These are phyloP conservation scores for Daubentonia madagascariensis DNA, from an alignment of 2,113 vertebrate genomes.

Conservation along the genomic window DNA sequence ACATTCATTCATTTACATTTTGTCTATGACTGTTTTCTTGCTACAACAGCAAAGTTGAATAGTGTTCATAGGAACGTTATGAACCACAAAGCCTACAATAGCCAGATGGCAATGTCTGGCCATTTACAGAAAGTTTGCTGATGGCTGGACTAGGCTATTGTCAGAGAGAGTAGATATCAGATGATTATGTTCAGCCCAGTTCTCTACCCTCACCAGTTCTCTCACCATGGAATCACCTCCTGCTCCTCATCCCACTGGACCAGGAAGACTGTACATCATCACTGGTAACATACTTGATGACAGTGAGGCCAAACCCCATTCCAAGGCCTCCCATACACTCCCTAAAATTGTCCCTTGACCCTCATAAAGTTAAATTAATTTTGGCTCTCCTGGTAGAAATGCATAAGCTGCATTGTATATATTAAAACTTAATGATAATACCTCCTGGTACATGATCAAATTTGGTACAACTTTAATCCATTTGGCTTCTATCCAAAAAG, in stretches of 20 bases:
- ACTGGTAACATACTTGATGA: not conserved
- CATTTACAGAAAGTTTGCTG: not conserved
- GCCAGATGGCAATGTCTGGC: not conserved
- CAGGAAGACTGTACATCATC: not conserved
- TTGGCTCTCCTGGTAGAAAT: conserved; percentile 56
- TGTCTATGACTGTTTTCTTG: not conserved
- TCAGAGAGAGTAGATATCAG: not conserved
- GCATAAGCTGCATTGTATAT: conserved; percentile 43
- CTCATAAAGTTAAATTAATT: conserved; percentile 63
- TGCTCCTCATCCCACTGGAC: not conserved
- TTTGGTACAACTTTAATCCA: conserved; percentile 60
- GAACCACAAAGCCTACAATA: not conserved
- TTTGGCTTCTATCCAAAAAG: conserved; percentile 65
- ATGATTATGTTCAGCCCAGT: not conserved
- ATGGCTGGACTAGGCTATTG: not conserved
- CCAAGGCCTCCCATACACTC: not conserved
- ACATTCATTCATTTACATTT: not conserved
- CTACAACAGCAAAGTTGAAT: not conserved
- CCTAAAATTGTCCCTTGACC: conserved; percentile 9
- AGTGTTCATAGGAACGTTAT: not conserved
- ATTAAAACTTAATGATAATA: conserved; percentile 64
- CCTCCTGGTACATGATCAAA: conserved; percentile 55
- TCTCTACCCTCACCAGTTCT: not conserved
- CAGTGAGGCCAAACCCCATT: not conserved
- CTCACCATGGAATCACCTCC: not conserved